Percentiles rank a stretch among this genome's conserved stretches.
Conservation (phyloP, 2,888 invertebrate species). For the Melipona bicolor region DNA sequence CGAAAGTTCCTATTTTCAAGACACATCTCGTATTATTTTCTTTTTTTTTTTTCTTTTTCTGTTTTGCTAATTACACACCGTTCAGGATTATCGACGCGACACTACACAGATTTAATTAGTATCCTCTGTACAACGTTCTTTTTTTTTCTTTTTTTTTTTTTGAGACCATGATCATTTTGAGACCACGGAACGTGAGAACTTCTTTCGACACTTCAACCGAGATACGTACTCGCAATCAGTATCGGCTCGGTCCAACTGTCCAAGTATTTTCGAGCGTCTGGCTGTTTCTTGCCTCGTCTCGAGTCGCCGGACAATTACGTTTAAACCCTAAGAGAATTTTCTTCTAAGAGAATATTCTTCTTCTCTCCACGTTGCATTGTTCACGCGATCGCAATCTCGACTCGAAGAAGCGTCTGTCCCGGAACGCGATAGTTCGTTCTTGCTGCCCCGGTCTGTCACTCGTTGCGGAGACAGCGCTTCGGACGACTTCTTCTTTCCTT, state of each 20-base stretch:
- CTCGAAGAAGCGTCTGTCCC: neutral
- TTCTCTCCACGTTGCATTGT: neutral
- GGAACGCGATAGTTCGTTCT: constrained; percentile 2
- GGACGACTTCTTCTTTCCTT: constrained; percentile 12
- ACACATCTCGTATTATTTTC: constrained; percentile 8
- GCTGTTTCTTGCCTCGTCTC: neutral
- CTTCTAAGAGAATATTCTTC: neutral
- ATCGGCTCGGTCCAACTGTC: neutral
- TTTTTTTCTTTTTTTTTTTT: no score
- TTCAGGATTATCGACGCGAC: constrained; percentile 38
- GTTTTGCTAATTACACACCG: constrained; percentile 24
- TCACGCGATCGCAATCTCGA: neutral
- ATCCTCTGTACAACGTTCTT: constrained; percentile 27
- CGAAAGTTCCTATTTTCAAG: constrained; percentile 27
- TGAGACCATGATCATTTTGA: neutral
- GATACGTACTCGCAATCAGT: constrained; percentile 2
- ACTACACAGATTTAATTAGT: constrained; percentile 35
- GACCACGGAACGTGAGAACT: neutral
- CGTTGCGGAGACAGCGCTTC: constrained; percentile 10
- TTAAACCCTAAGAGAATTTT: constrained; percentile 18
- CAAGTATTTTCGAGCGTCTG: neutral
- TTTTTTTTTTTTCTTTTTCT: no score
- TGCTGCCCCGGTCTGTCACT: neutral
- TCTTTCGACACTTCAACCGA: constrained; percentile 18
- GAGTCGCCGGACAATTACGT: constrained; percentile 1